Percentiles rank a stretch among this genome's conserved stretches.
Conservation (phyloP, 2,113 vertebrate species). For the Diadophis punctatus region DNA sequence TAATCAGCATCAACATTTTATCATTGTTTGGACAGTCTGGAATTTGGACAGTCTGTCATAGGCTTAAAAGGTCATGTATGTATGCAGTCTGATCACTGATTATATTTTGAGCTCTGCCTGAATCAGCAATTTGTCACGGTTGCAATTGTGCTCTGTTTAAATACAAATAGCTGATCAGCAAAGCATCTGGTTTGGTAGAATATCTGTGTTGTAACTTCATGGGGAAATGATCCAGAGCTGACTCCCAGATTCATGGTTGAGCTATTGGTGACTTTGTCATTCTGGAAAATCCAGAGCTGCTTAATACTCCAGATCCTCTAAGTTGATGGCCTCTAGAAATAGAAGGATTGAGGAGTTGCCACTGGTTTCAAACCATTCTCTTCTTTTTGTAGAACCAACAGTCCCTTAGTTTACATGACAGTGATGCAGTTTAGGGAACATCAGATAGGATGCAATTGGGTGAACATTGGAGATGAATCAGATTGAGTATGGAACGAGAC, state of each 20-base stretch:
- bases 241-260: neutral
- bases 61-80: neutral
- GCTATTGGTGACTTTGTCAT: neutral
- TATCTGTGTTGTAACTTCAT: neutral
- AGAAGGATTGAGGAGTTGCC: neutral
- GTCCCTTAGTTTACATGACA: neutral
- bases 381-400: neutral
- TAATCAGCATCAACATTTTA: neutral
- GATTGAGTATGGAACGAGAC: neutral
- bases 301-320: neutral
- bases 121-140: neutral
- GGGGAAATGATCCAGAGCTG: neutral
- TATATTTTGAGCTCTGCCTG: neutral
- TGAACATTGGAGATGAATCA: neutral
- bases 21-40: neutral
- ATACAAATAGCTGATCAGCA: neutral
- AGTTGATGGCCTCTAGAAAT: neutral
- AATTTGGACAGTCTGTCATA: neutral
- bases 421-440: neutral
- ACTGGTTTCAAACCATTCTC: neutral
- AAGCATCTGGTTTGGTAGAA: neutral
- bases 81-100: neutral
- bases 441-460: neutral
- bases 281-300: neutral
- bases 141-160: neutral